These are phyloP conservation scores for Priocnemis perturbator DNA, from an alignment of 2,888 invertebrate genomes.

Conservation along the genomic window DNA sequence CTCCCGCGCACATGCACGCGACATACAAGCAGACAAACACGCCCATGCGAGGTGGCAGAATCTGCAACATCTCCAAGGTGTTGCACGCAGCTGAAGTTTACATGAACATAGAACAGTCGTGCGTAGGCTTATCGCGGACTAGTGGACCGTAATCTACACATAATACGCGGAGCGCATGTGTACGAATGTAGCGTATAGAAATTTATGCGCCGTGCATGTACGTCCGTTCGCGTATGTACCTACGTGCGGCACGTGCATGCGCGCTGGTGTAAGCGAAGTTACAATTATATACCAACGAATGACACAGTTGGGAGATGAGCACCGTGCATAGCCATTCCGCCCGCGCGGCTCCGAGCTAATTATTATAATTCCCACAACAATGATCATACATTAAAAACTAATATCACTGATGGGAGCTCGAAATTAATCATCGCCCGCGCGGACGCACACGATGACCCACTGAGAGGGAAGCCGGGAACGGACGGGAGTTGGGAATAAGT, in stretches of 20 bases:
- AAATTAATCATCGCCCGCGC: slow-evolving; percentile 57
- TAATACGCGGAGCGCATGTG: background rate
- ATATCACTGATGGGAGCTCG: slow-evolving; percentile 55
- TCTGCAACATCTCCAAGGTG: slow-evolving; percentile 1
- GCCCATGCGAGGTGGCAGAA: background rate
- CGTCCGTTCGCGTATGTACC: slow-evolving; percentile 4
- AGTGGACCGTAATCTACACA: slow-evolving; percentile 6
- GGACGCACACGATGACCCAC: slow-evolving; percentile 29
- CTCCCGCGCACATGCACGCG: background rate
- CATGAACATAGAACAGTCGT: background rate
- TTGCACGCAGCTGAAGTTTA: background rate
- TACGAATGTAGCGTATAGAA: slow-evolving; percentile 12
- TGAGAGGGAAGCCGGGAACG: slow-evolving; percentile 23
- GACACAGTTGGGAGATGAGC: slow-evolving; percentile 56
- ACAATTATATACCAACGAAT: slow-evolving; percentile 36
- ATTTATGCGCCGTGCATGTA: slow-evolving; percentile 15
- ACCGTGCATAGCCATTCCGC: slow-evolving; percentile 21
- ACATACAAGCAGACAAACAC: background rate
- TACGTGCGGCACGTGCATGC: slow-evolving; percentile 8
- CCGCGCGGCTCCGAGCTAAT: slow-evolving; percentile 56
- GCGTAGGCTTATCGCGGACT: background rate
- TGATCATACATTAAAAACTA: slow-evolving; percentile 61
- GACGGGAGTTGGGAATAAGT: slow-evolving; percentile 42
- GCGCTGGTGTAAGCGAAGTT: slow-evolving; percentile 31
- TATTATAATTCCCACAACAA: slow-evolving; percentile 63